Percentiles rank a stretch among this genome's conserved stretches.
These are phyloP conservation scores for Caiman crocodilus DNA, from an alignment of 2,797 vertebrate species.

Conservation along the genomic window DNA sequence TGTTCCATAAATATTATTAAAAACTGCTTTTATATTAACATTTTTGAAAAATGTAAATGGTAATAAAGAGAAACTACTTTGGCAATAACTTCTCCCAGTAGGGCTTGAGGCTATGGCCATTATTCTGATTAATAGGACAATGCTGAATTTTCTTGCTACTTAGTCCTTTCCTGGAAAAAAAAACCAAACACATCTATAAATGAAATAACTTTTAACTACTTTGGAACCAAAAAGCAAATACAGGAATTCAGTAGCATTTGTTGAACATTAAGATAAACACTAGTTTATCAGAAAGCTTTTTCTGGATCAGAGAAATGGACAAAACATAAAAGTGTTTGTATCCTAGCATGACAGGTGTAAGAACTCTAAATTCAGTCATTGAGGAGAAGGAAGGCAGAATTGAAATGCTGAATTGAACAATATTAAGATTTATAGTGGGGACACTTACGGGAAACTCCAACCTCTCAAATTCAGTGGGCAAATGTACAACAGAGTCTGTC, in stretches of 20 bases:
- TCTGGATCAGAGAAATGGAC: not conserved
- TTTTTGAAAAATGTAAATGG: not conserved
- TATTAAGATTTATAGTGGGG: not conserved
- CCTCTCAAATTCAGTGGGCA: not conserved
- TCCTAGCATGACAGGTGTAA: not conserved
- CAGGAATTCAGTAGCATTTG: not conserved
- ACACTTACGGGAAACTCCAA: not conserved
- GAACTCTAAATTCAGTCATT: not conserved
- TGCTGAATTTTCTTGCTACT: not conserved
- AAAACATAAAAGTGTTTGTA: not conserved
- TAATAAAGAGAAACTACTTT: conserved; percentile 16
- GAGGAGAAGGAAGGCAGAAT: not conserved
- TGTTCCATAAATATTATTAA: not conserved
- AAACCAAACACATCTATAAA: not conserved
- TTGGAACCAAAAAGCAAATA: not conserved
- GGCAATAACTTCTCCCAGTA: conserved; percentile 38
- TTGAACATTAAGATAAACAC: not conserved
- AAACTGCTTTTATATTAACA: not conserved
- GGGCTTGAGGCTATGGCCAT: conserved; percentile 29
- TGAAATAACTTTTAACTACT: not conserved
- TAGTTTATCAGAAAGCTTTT: not conserved
- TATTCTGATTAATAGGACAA: conserved; percentile 30
- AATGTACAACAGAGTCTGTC: not conserved
- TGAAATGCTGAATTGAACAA: too few relatives aligned
- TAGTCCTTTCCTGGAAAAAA: not conserved